Evolutionary conservation across 2,113 vertebrate species (phyloP).

Genomic region (Silurus asotus): DNA sequence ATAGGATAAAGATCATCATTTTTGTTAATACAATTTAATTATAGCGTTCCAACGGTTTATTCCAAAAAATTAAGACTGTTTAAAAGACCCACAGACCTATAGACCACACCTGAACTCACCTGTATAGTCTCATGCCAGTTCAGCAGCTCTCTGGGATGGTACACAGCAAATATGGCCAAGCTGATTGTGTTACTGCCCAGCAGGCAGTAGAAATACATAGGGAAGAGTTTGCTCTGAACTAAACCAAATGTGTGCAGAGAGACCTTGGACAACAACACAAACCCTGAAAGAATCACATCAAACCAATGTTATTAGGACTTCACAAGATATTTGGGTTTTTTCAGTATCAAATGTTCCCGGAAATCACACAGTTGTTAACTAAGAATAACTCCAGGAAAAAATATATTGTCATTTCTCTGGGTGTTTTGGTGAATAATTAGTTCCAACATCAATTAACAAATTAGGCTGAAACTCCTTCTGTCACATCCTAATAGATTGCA

Average conservation of each 20-base stretch:
- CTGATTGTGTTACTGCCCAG: constrained; percentile 74
- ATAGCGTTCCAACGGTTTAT: not conserved
- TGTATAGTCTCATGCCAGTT: constrained; percentile 76
- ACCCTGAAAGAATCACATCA: constrained; percentile 66
- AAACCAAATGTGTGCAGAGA: constrained; percentile 81
- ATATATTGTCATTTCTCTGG: not conserved
- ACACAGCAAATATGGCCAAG: constrained; percentile 74
- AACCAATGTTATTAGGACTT: not conserved
- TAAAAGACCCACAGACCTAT: not conserved
- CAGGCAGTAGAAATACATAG: constrained; percentile 79
- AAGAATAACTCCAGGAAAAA: too few species aligned
- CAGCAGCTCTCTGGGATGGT: constrained; percentile 75
- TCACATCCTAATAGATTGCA: not conserved
- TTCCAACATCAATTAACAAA: not conserved
- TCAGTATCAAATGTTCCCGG: not conserved
- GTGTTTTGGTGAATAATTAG: not conserved
- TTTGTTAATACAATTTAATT: not conserved
- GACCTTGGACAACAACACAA: constrained; percentile 75
- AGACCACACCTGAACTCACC: constrained; percentile 62
- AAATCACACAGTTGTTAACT: not conserved
- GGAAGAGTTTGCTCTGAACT: constrained; percentile 87
- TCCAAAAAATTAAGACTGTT: not conserved
- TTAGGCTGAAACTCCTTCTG: too few species aligned
- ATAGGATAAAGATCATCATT: not conserved
- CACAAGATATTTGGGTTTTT: not conserved